phyloP scores from a whole-genome alignment of 35 echinoderm and acorn worm genomes.

The Apostichopus parvimensis region DNA sequence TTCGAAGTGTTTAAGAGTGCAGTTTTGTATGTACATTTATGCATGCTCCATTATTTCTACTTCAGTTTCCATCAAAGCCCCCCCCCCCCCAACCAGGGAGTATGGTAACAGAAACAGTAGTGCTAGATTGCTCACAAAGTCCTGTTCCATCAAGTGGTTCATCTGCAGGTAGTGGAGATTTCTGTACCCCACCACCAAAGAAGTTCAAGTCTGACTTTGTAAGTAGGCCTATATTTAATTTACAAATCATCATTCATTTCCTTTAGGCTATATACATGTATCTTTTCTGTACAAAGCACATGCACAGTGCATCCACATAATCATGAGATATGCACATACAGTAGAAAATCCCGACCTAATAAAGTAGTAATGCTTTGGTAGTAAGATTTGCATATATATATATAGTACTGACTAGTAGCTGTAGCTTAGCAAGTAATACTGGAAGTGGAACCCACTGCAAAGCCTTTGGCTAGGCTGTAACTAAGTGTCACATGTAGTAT shows the following conservation, averaged over 20 bases:
- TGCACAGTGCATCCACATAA: background rate
- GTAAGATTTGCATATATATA: no score
- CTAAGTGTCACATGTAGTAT: no score
- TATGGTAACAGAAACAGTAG: no score
- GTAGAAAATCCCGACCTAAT: background rate
- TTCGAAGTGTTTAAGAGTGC: no score
- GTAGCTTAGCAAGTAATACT: no score
- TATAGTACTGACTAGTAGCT: no score
- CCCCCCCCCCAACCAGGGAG: no score
- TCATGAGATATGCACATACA: background rate
- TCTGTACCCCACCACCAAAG: background rate
- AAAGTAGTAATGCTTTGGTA: background rate
- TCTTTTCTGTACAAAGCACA: background rate
- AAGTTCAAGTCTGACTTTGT: constrained; percentile 27
- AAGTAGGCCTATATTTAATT: background rate
- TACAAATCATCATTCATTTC: background rate
- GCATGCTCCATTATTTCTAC: no score
- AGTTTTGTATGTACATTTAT: no score
- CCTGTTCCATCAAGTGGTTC: background rate
- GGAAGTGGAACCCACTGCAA: no score
- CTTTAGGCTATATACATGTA: background rate
- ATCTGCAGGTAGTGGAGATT: background rate
- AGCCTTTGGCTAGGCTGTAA: no score
- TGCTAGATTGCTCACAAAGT: background rate
- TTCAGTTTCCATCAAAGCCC: no score